A percentile compares a stretch with the other conserved stretches of the same genome.
phyloP scores from a whole-genome alignment of 2,113 vertebrate genomes.

The Chinchilla lanigera region DNA sequence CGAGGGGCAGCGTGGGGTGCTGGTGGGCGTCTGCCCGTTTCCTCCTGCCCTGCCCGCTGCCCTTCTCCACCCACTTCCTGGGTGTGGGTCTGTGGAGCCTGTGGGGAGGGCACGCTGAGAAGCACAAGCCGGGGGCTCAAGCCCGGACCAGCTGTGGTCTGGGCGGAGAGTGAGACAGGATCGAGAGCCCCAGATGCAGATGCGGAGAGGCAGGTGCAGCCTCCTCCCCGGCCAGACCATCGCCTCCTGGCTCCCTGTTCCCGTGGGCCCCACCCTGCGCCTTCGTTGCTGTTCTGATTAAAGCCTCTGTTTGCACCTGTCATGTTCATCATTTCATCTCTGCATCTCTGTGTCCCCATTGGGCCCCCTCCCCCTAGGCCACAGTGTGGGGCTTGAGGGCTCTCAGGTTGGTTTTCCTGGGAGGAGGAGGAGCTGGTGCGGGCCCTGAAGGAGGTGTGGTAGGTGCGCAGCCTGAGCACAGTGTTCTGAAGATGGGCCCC shows the following conservation, averaged over 20 bases:
- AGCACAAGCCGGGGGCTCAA: slow-evolving; percentile 46
- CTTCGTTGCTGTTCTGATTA: slow-evolving; percentile 75
- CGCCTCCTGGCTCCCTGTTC: neutral
- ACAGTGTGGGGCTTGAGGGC: neutral
- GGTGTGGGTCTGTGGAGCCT: neutral
- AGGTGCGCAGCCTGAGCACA: neutral
- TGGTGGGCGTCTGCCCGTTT: neutral
- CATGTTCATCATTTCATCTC: neutral
- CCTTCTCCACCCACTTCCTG: neutral
- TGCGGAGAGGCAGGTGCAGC: neutral
- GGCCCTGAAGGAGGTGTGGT: neutral
- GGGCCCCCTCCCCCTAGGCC: neutral
- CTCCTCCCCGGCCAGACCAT: slow-evolving; percentile 2
- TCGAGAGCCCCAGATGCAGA: neutral
- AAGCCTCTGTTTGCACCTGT: slow-evolving; percentile 80
- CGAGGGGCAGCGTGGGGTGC: neutral
- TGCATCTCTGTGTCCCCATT: neutral
- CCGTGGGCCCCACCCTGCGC: neutral
- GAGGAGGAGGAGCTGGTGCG: fast-evolving
- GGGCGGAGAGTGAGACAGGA: neutral
- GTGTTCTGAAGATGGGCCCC: neutral
- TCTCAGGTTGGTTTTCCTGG: neutral
- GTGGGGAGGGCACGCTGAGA: slow-evolving; percentile 2
- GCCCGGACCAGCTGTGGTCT: neutral
- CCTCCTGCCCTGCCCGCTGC: neutral